Evolutionary conservation across 2,888 invertebrate genomes (phyloP), one percentile per base, ranked within the genome.

Genomic region (Erpobdella octoculata): DNA sequence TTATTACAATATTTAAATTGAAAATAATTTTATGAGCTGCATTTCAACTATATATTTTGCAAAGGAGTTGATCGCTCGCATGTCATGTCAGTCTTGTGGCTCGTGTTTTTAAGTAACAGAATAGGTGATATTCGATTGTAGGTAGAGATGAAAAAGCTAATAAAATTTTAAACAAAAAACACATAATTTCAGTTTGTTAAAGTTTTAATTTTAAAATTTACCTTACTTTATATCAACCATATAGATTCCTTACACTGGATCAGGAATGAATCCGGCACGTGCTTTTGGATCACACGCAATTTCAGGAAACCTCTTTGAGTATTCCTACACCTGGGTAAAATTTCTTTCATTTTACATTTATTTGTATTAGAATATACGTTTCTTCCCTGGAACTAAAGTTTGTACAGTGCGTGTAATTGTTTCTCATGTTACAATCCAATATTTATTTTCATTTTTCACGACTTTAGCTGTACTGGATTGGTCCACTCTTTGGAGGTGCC

Each of bases 231-330:
- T 4, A 58, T 12, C 4, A 9, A 15, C 8, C 33, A 79, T 80
- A 2, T 80, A 87, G 87, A 86, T 88, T 70, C 85, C 86, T 73
- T 88, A 86, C 76, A 93, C 93, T 15, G 92, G 92, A 59, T 88
- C 92, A 41, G 90, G 92, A 78, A 93, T 93, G 93, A 93, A 93
- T 85, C 92, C 93, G 0, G 93, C 93, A 0, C 87, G 93, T 74
- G 89, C 91, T 73, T 88, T 93, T 79, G 93, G 93, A 73, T 90
- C 92, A 0, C 91, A 93, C 1, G 87, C 91, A 35, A 88, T 91
- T 71, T 87, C 88, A 73, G 87, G 87, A 74, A 83, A 84, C 0
- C 38, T 92, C 90, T 88, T 82, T 84, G 25, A 53, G 8, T 82
- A 90, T 77, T 92, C 92, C 9, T 53, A 69, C 33, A n/a, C 58